Conservation (phyloP, 1,140 invertebrate species). For the Drosophila triauraria region DNA sequence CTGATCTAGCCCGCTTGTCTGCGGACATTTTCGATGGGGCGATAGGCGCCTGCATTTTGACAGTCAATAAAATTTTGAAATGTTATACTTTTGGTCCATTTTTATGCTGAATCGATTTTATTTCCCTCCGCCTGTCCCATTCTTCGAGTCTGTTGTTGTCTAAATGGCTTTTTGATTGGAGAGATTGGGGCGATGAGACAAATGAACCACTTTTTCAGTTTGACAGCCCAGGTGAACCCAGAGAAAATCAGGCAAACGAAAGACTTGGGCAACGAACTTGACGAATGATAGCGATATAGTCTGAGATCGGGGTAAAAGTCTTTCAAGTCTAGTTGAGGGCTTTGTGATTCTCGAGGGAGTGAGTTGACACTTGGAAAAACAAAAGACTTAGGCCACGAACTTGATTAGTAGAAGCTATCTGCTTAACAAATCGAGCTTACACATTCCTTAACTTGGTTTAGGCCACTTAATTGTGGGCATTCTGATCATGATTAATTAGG, state of each 20-base stretch:
- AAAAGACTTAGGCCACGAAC: conserved; percentile 79
- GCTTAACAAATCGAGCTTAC: background rate
- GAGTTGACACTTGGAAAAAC: conserved; percentile 24
- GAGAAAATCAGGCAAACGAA: conserved; percentile 17
- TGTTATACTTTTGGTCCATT: conserved; percentile 76
- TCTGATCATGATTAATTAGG: background rate
- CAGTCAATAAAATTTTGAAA: conserved; percentile 84
- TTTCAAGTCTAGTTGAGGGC: background rate
- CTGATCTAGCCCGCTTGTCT: conserved; percentile 69
- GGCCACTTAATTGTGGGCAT: background rate
- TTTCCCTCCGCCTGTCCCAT: conserved; percentile 36
- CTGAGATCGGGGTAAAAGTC: conserved; percentile 2
- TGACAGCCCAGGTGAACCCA: conserved; percentile 52
- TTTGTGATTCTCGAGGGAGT: background rate
- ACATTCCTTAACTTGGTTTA: background rate
- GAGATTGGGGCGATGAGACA: conserved; percentile 65
- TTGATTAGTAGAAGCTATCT: conserved; percentile 32
- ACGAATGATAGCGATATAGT: conserved; percentile 46
- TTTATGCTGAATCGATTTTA: conserved; percentile 71
- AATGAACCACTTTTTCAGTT: conserved; percentile 80
- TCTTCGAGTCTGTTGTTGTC: conserved; percentile 50
- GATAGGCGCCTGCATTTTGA: conserved; percentile 68
- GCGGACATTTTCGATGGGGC: conserved; percentile 15
- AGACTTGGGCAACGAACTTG: conserved; percentile 42
- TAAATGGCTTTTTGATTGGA: conserved; percentile 82